These are phyloP conservation scores for Bombus turneri DNA, from an alignment of 1,140 invertebrate genomes.

Conservation along the genomic window DNA sequence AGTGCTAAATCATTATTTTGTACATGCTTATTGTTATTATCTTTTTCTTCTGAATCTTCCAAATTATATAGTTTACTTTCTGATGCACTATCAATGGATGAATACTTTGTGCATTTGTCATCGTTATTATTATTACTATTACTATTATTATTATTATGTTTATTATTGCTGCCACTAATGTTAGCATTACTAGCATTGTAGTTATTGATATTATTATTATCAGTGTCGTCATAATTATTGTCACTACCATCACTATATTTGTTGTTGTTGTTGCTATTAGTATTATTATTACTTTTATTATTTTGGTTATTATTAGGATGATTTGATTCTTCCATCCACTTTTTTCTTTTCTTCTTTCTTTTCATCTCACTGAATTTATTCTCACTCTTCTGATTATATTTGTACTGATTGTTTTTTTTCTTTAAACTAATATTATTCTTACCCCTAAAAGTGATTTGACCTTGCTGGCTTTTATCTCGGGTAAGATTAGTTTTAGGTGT, in stretches of 20 bases:
- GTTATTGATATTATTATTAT: no score
- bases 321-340: not conserved
- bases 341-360: not conserved
- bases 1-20: not conserved
- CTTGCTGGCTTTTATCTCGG: conserved; percentile 14
- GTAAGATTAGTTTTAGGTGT: conserved; percentile 23
- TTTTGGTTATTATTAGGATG: not conserved
- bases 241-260: not conserved
- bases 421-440: not conserved
- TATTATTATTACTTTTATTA: not conserved
- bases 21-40: not conserved
- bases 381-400: not conserved
- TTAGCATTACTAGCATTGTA: no score
- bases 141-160: no score
- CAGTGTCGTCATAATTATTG: not conserved
- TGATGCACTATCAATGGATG: not conserved
- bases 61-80: not conserved
- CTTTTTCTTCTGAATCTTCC: not conserved
- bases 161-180: not conserved
- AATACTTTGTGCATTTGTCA: not conserved
- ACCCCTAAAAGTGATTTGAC: conserved; percentile 13
- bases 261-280: not conserved
- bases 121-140: not conserved
- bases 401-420: not conserved
- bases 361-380: not conserved